Base-by-base conservation (phyloP, 2,888 invertebrate species). In the Tipula unca region DNA sequence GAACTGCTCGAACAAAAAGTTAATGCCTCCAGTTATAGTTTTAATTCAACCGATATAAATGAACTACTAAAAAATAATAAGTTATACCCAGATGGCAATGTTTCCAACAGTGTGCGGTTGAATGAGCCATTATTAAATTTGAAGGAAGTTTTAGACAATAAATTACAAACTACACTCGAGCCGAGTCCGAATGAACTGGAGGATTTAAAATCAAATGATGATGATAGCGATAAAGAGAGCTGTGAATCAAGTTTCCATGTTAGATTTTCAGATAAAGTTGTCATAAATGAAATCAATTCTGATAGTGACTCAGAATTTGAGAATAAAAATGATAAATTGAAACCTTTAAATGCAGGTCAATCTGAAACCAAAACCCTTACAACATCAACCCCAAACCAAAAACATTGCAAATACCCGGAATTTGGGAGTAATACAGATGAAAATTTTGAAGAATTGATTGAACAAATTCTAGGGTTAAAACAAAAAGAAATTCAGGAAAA, bases 1-100 rank as follows among this genome's bases (percentile, higher is more conserved):
- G 96, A 97, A 88, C 89, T 95, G 5, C 90, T 97, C 42, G 96
- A 97, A 90, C 93, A 94, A 88, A 95, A 95, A 89, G 94, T 94
- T 4, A 92, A 93, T 84, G 92, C 93, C 89, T 94, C 95, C 29
- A 95, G 95, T 88, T 95, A 96, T 87, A 94, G 93, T 89, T 92
- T 95, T 87, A 93, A 94, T 85, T 94, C 94, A 54, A 94, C 94
- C 85, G 93, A 94, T 85, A 92, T 94, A 90, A 92, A 89, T 89
- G 91, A 88, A 0, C 90, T 90, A 85, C 87, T 90, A 88, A 87
- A 88, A 6, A 87, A 88, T 29, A 89, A 88, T 85, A 20, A 82
- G 0, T 25, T 69, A 25, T 69, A 25, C 25, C 69, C 69, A 69
- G 13, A 10, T 69, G 10, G 3, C 10, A 8, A 54, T 17, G 25